Conservation (phyloP, 2,797 vertebrate genomes). For the Thunnus albacares region DNA sequence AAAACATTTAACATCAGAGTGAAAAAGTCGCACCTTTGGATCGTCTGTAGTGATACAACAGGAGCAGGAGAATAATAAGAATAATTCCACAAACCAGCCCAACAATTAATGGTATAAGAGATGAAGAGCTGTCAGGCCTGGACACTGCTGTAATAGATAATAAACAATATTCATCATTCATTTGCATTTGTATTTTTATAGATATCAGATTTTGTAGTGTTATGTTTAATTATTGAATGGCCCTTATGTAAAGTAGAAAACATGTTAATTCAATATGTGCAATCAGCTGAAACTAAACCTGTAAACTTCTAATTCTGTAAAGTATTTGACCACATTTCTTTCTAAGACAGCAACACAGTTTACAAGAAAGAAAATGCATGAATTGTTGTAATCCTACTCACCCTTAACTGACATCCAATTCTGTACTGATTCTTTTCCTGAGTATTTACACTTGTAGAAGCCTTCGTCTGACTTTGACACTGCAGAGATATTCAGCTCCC, state of each 20-base stretch:
- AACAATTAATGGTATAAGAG: slow-evolving; percentile 3
- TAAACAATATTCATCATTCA: too few species aligned
- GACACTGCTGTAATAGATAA: neutral
- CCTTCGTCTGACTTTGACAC: slow-evolving; percentile 55
- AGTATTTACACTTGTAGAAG: slow-evolving; percentile 52
- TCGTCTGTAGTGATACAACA: slow-evolving; percentile 5
- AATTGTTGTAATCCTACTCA: slow-evolving; percentile 1
- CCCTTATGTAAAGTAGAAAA: too few species aligned
- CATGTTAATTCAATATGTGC: too few species aligned
- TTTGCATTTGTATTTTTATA: too few species aligned
- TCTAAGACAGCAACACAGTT: neutral
- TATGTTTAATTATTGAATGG: too few species aligned
- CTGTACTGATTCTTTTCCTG: slow-evolving; percentile 28
- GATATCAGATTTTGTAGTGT: too few species aligned
- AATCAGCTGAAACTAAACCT: too few species aligned
- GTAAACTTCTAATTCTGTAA: too few species aligned
- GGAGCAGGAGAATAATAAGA: slow-evolving; percentile 31
- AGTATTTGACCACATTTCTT: too few species aligned
- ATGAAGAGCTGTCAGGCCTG: neutral
- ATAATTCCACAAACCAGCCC: slow-evolving; percentile 15
- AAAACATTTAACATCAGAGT: neutral
- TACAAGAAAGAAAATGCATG: neutral
- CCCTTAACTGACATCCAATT: slow-evolving; percentile 54
- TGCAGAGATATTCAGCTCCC: too few species aligned
- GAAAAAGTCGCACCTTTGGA: slow-evolving; percentile 32